A percentile compares a stretch with the other conserved stretches of the same genome.
Evolutionary conservation across 2,797 vertebrate genomes (phyloP).

Genomic region (Neopelma chrysocephalum): DNA sequence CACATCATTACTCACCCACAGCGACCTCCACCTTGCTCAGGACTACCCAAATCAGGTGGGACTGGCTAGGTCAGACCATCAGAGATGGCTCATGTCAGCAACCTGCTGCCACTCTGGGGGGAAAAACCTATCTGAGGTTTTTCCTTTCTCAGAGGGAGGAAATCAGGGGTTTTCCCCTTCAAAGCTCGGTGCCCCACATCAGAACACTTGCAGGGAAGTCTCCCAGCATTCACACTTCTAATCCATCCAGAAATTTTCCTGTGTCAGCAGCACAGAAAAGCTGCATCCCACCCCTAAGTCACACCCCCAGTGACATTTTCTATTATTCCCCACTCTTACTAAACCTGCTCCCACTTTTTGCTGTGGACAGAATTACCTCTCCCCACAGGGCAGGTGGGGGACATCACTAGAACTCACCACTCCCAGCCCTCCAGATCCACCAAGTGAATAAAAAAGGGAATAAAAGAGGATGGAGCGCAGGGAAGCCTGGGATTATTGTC

Average conservation of each 20-base stretch:
- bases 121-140: rapidly evolving
- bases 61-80: neutral
- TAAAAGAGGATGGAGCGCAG: neutral
- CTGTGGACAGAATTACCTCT: neutral
- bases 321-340: neutral
- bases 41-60: neutral
- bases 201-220: neutral
- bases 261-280: neutral
- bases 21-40: neutral
- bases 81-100: rapidly evolving
- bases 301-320: neutral
- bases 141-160: neutral
- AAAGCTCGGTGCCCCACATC: rapidly evolving
- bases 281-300: neutral
- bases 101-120: rapidly evolving
- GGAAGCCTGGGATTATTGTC: neutral
- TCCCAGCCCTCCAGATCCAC: neutral
- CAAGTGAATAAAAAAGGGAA: neutral
- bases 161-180: neutral
- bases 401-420: rapidly evolving
- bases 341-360: neutral
- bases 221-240: neutral
- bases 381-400: too few species aligned
- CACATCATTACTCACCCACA: conserved; percentile 8
- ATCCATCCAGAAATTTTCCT: neutral